A percentile compares a stretch with the other conserved stretches of the same genome.
phyloP scores from a whole-genome alignment of 2,888 invertebrate genomes.

The Melipona bicolor region DNA sequence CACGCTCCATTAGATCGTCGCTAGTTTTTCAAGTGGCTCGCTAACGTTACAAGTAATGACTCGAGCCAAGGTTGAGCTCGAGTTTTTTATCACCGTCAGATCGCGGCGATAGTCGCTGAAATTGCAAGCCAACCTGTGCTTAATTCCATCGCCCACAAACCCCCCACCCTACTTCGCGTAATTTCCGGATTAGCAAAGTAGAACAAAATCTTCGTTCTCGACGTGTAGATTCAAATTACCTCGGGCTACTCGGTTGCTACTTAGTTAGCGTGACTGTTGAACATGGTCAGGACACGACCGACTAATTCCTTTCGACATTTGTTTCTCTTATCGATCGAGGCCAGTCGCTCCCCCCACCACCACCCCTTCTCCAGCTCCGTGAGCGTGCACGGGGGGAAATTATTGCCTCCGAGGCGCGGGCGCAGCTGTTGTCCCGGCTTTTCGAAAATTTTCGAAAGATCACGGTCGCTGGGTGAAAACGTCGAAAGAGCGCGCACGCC shows the following conservation, averaged over 20 bases:
- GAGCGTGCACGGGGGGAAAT: slow-evolving; percentile 9
- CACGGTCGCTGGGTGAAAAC: neutral
- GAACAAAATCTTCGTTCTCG: neutral
- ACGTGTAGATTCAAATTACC: slow-evolving; percentile 12
- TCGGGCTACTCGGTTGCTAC: neutral
- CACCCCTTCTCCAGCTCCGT: neutral
- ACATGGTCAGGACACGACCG: slow-evolving; percentile 23
- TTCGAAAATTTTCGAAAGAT: slow-evolving; percentile 38
- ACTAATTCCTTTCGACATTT: slow-evolving; percentile 36
- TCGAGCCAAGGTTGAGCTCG: neutral
- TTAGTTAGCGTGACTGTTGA: slow-evolving; percentile 8
- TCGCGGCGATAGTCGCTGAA: neutral
- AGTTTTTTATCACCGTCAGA: neutral
- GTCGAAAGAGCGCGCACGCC: neutral
- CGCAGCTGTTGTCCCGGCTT: slow-evolving; percentile 45
- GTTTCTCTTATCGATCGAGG: slow-evolving; percentile 46
- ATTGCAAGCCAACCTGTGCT: neutral
- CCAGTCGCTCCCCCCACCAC: neutral
- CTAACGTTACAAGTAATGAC: neutral
- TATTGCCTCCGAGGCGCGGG: neutral
- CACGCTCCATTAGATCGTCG: neutral
- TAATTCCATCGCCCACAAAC: neutral
- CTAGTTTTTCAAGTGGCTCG: neutral
- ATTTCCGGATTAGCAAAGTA: neutral
- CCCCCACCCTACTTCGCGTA: neutral